A percentile compares a stretch with the other conserved stretches of the same genome.
Conservation (phyloP, 1,140 invertebrate genomes). For the Neocloeon triangulifer region DNA sequence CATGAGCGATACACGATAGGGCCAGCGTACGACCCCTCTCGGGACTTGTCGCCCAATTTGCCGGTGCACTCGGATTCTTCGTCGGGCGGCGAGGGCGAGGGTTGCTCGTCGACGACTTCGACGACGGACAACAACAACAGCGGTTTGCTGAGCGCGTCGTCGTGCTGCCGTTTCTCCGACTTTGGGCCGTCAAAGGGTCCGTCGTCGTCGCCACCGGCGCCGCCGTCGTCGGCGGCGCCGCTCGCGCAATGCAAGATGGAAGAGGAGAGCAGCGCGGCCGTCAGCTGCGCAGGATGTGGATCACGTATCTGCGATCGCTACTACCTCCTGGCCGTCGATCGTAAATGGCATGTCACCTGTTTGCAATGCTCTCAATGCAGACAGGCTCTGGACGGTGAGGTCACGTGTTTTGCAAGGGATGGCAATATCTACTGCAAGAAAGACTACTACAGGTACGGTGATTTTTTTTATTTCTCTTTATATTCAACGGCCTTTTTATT, state of each 20-base stretch:
- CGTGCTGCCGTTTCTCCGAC: background rate
- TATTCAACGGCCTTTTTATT: too few species aligned
- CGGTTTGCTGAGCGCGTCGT: background rate
- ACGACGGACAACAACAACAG: background rate
- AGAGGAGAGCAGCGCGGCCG: conserved; percentile 13
- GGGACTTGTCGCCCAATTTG: conserved; percentile 44
- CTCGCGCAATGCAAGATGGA: background rate
- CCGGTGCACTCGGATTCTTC: conserved; percentile 23
- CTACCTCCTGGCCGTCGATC: conserved; percentile 74
- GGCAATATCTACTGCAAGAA: conserved; percentile 94
- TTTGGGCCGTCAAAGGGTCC: conserved; percentile 18
- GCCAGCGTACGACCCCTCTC: conserved; percentile 39
- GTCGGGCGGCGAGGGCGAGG: conserved; percentile 22
- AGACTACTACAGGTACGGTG: conserved; percentile 84
- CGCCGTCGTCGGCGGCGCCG: background rate
- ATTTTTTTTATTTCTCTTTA: background rate
- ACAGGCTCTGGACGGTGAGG: conserved; percentile 67
- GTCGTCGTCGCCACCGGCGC: conserved; percentile 17
- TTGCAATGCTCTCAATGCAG: conserved; percentile 80
- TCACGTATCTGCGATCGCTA: conserved; percentile 64
- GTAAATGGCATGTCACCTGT: conserved; percentile 80
- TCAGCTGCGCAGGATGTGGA: conserved; percentile 68
- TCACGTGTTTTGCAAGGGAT: conserved; percentile 81
- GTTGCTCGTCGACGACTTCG: background rate
- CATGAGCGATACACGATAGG: conserved; percentile 22